Evolutionary conservation across 2,797 vertebrate species (phyloP), one percentile per base, ranked within the genome.

Genomic region (Melopsittacus undulatus): DNA sequence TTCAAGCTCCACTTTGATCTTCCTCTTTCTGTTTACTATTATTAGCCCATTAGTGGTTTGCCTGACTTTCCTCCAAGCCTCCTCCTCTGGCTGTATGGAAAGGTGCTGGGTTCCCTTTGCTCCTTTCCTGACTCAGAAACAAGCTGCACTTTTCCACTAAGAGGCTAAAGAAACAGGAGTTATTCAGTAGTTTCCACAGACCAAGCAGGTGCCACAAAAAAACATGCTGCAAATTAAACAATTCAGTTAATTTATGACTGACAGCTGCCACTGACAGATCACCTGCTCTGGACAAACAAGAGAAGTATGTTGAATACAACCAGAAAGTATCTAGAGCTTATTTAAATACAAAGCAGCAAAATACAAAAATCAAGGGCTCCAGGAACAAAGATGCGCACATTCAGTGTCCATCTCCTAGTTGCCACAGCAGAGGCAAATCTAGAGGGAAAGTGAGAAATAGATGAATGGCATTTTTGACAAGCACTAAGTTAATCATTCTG

Each of bases 1-100:
- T 81, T 91, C 82, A 49, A 95, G 97, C 92, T 95, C 81, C 1
- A 2, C 77, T 97, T 91, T 89, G 84, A 94, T 94, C 77, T 93
- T 82, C 45, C 62, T 86, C 34, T 59, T 51, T 92, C 64, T 90
- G 51, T 54, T 82, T 32, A 38, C 76, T 90, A 81, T 83, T 89
- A 80, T 26, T 67, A 79, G 59, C 63, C 91, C 70, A 76, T 80
- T 57, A 84, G 67, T 46, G 79, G 70, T 83, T 66, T 92, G 49
- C 15, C 8, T 61, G 22, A 52, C 63, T 87, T 83, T 76, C 74
- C 67, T 40, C 67, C 0, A 1, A 87, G 66, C 32, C 73, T 51
- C 49, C 64, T 70, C 38, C 66, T 32, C 80, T 70, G 63, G 62
- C 45, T 73, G 32, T n/a, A 89, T 74, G 61, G 72, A 91, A 91